phyloP scores from a whole-genome alignment of 2,797 vertebrate species.

The Hephaestus fuliginosus region DNA sequence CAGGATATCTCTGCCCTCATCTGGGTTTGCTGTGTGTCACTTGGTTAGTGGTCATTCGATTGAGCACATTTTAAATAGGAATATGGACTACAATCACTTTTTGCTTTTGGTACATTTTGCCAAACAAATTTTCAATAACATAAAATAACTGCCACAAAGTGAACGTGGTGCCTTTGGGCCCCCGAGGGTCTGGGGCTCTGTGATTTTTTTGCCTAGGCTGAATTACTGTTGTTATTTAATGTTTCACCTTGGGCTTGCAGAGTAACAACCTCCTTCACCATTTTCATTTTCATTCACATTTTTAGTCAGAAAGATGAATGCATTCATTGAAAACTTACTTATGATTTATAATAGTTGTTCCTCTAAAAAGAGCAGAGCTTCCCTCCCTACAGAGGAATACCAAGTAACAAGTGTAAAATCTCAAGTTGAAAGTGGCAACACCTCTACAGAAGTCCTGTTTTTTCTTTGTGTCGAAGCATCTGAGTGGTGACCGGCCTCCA shows the following conservation, averaged over 20 bases:
- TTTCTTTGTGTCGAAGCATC: slow-evolving; percentile 27
- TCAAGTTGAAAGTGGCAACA: not conserved
- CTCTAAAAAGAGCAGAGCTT: not conserved
- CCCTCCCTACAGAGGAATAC: not conserved
- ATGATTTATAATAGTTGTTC: not conserved
- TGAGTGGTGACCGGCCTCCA: slow-evolving; percentile 31
- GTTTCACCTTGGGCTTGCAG: not conserved
- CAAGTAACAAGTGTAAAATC: not conserved
- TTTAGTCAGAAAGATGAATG: not conserved
- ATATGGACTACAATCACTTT: not conserved
- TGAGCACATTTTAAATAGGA: not conserved
- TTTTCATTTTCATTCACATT: not conserved
- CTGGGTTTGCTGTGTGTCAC: not conserved
- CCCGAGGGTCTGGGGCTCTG: not conserved
- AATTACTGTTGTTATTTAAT: not conserved
- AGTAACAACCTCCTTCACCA: too few species aligned
- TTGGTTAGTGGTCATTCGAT: not conserved
- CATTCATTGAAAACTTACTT: not conserved
- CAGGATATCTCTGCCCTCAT: not conserved
- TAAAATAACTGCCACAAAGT: not conserved
- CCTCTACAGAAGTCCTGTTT: not conserved
- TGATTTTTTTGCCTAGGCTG: not conserved
- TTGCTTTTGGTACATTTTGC: not conserved
- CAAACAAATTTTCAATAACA: not conserved
- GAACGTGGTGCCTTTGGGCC: not conserved